These are phyloP conservation scores for Heliconius sara DNA, from an alignment of 2,888 invertebrate species.

Conservation along the genomic window DNA sequence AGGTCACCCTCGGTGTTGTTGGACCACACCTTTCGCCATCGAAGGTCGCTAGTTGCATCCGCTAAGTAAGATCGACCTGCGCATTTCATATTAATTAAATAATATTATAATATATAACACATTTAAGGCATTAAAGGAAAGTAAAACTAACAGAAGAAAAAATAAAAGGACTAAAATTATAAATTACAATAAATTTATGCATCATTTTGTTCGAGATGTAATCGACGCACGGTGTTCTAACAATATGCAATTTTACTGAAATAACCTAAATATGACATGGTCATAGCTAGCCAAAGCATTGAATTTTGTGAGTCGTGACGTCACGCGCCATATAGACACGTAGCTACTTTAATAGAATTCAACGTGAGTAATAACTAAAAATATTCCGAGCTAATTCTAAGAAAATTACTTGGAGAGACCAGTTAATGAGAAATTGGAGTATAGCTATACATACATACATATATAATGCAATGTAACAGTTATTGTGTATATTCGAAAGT, in stretches of 20 bases:
- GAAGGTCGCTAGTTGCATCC: slow-evolving; percentile 88
- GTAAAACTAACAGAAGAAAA: not conserved
- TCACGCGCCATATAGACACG: not conserved
- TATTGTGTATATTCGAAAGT: slow-evolving; percentile 31
- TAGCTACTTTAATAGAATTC: slow-evolving; percentile 25
- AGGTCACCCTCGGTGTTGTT: slow-evolving; percentile 80
- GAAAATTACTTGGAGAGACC: slow-evolving; percentile 33
- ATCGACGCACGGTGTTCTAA: slow-evolving; percentile 7
- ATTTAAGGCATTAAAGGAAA: too few species aligned
- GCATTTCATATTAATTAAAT: slow-evolving; percentile 6
- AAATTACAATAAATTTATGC: not conserved
- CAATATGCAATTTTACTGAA: slow-evolving; percentile 2
- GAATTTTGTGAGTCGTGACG: not conserved
- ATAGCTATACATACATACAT: slow-evolving; percentile 18
- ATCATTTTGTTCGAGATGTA: not conserved
- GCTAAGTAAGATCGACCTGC: slow-evolving; percentile 87
- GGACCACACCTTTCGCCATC: slow-evolving; percentile 86
- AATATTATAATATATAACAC: not conserved
- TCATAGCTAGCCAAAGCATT: not conserved
- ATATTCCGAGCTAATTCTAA: slow-evolving; percentile 35
- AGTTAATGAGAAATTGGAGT: slow-evolving; percentile 27
- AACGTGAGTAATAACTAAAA: slow-evolving; percentile 33
- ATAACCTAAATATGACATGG: not conserved
- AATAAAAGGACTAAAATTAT: not conserved
- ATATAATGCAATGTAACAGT: slow-evolving; percentile 30